Conservation (phyloP, 2,797 vertebrate species). For the Erpetoichthys calabaricus region DNA sequence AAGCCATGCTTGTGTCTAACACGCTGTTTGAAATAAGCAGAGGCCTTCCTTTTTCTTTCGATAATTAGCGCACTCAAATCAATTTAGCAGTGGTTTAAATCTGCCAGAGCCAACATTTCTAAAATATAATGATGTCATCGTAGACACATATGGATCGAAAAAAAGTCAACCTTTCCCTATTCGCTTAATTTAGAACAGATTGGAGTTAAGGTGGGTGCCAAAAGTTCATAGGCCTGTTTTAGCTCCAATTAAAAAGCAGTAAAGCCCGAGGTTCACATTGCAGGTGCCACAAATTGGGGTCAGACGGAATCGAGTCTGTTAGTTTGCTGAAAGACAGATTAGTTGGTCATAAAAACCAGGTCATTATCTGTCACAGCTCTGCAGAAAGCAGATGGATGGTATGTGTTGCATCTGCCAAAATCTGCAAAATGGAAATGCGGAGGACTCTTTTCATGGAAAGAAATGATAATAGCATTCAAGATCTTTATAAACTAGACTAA, state of each 20-base stretch:
- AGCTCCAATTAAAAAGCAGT: constrained; percentile 34
- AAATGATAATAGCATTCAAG: constrained; percentile 24
- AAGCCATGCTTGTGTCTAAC: constrained; percentile 30
- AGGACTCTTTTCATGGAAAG: constrained; percentile 28
- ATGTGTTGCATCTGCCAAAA: constrained; percentile 34
- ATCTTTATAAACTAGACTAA: constrained; percentile 13
- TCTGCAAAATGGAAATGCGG: constrained; percentile 33
- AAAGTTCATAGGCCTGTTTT: constrained; percentile 31
- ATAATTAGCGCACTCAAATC: constrained; percentile 38
- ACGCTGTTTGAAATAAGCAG: constrained; percentile 36
- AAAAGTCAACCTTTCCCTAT: constrained; percentile 27
- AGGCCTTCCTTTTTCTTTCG: constrained; percentile 31
- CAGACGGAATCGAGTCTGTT: constrained; percentile 23
- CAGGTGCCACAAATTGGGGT: constrained; percentile 35
- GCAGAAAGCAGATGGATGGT: constrained; percentile 17
- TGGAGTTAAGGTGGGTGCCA: constrained; percentile 32
- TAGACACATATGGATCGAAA: constrained; percentile 31
- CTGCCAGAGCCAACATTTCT: constrained; percentile 26
- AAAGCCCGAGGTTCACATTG: constrained; percentile 24
- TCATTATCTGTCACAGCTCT: constrained; percentile 12
- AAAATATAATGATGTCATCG: constrained; percentile 32
- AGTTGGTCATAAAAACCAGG: constrained; percentile 9
- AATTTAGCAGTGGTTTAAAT: constrained; percentile 34
- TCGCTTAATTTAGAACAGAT: constrained; percentile 41
- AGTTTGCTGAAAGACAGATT: constrained; percentile 13